phyloP scores from a whole-genome alignment of 2,113 vertebrate species.

The Mus musculus region GRCm39 chrX:136482001-136482500 shows the following conservation, averaged over 20 bases:
- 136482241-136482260: conserved; percentile 13
- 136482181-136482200: not conserved
- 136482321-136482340: not conserved
- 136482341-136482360: not conserved
- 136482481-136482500: conserved; percentile 3
- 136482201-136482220: no score
- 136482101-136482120: conserved; percentile 2
- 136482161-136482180: conserved; percentile 2
- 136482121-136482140: not conserved
- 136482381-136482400: no score
- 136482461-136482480: not conserved
- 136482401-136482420: not conserved
- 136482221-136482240: not conserved
- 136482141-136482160: conserved; percentile 39
- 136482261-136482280: not conserved
- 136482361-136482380: no score
- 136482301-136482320: conserved; percentile 4
- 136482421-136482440: not conserved
- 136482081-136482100: not conserved
- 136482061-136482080: not conserved
- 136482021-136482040: not conserved
- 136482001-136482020: not conserved
- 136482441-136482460: not conserved
- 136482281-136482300: conserved; percentile 12
- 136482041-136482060: not conserved